phyloP scores from a whole-genome alignment of 2,797 vertebrate genomes.

The Rhinogobio ventralis region DNA sequence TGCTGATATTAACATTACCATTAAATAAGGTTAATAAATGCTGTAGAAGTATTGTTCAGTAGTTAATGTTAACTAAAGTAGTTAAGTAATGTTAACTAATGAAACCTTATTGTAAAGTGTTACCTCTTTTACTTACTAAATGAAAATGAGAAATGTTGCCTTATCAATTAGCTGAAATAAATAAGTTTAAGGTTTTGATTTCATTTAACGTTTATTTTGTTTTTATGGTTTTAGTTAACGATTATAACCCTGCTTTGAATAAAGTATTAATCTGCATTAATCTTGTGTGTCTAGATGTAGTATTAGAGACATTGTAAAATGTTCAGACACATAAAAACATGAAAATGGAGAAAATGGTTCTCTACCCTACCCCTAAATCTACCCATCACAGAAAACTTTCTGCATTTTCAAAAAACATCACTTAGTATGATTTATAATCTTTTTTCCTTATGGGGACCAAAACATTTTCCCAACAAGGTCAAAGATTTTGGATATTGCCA shows the following conservation, averaged over 20 bases:
- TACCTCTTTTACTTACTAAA: background rate
- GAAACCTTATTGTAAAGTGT: background rate
- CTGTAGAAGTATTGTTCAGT: no score
- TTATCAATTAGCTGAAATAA: background rate
- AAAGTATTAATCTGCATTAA: background rate
- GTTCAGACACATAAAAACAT: conserved; percentile 13
- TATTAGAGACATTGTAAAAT: background rate
- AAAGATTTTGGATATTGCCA: no score
- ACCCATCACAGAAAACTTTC: no score
- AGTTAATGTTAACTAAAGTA: no score
- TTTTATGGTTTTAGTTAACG: background rate
- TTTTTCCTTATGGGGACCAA: no score
- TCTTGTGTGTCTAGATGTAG: background rate
- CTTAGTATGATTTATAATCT: no score
- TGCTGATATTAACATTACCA: no score
- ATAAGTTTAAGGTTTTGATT: background rate
- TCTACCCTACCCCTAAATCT: no score
- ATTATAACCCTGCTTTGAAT: background rate
- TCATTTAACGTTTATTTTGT: background rate
- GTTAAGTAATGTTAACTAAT: background rate
- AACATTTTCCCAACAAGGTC: no score
- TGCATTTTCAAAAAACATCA: no score
- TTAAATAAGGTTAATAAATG: background rate
- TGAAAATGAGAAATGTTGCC: background rate
- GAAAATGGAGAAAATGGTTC: no score